Base-by-base conservation (phyloP, 2,797 vertebrate genomes). In the Capromys pilorides region DNA sequence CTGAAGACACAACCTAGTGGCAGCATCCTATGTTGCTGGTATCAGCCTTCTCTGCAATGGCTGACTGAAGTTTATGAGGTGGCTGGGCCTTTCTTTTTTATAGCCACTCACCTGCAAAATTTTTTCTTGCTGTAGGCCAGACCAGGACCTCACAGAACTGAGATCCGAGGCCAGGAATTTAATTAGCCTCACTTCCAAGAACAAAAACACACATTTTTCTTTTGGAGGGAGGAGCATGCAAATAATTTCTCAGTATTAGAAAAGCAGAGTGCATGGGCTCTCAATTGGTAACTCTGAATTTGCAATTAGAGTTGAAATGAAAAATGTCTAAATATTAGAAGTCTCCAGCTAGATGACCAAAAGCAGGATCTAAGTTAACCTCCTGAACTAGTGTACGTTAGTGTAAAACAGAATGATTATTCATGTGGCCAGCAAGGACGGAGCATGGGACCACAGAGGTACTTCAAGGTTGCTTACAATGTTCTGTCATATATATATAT, bases 121-220 rank as follows among this genome's bases (percentile, higher is more conserved):
- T 92, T 91, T 80, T 85, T 71, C 19, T 79, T 36, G 41, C 71
- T 36, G 14, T 39, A 54, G 80, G 86, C 54, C 64, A 96, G 92
- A 88, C 80, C 79, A 91, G 39, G 39, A 90, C 90, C 59, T 95
- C 36, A 13, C 39, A 31, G 41, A 86, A 94, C 71, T 54, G 54
- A 85, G 33, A 49, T 41, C 18, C 1, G 24, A 88, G 93, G 78
- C 64, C 61, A 84, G 85, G 22, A 21, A 22, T 77, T 92, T 90
- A 90, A 86, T 83, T 64, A 84, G 13, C 39, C 49, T 90, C n/a
- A 28, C 78, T 96, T 94, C 88, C 79, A 77, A 66, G 51, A 95
- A 71, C 57, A 82, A 33, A 93, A 83, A 49, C 49, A 94, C 49
- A 10, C 21, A 92, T 86, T 79, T 78, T 33, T 93, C 36, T 57